Evolutionary conservation across 2,113 vertebrate genomes (phyloP), one percentile per base, ranked within the genome.

Genomic region (Bettongia penicillata): DNA sequence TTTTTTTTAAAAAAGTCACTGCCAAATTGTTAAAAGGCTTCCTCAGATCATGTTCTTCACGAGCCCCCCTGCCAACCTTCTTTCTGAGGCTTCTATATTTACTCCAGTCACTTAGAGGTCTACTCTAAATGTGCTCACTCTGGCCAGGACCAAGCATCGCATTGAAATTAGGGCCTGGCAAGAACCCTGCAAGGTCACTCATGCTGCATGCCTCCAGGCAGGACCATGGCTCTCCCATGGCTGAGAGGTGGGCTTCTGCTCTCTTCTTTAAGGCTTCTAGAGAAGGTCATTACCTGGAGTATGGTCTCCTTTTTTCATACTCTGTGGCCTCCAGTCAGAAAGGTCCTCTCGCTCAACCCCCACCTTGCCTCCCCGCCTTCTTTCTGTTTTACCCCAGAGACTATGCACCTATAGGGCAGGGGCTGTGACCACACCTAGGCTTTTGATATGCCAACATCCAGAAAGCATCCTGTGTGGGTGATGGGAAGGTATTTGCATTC

Each of bases 401-500:
- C n/a, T 90, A 94, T 48, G 91, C 31, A 52, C 93, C 93, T 89
- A 91, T 61, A 93, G 92, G 93, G 90, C 50, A 84, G 50, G 61
- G 90, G 96, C 96, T 91, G 96, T 84, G 96, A 97, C 92, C 93
- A 90, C 94, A 55, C 51, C 90, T 91, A 94, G 12, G 22, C 53
- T n/a, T 90, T 52, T 52, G 52, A 52, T 52, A 52, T 52, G 51
- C 93, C 53, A 84, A 5, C 4, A 12, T 1, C 14, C 37, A 68
- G 52, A 48, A 53, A 90, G 53, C 51, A 52, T 77, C 43, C 51
- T 5, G 53, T 57, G 68, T 91, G 84, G 52, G 52, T 3, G 3
- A 9, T 7, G 89, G 90, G 53, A 77, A 89, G 90, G 12, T 22
- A 89, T 22, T 1, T 24, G 51, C 14, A 37, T 37, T 43, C 1